phyloP scores from a whole-genome alignment of 2,113 vertebrate genomes.

The Calidris pygmaea region DNA sequence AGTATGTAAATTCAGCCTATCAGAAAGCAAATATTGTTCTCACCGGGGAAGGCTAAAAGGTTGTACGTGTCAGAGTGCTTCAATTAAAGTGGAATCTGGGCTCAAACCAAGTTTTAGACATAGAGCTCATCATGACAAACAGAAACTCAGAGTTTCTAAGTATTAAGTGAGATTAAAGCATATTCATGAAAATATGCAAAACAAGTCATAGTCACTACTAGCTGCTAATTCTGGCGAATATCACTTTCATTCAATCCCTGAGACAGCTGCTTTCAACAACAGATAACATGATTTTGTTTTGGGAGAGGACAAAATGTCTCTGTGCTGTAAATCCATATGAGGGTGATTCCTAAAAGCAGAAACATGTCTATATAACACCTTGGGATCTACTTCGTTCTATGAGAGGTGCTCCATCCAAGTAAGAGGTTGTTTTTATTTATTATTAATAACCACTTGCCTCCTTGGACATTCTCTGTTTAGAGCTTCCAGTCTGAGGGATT shows the following conservation, averaged over 20 bases:
- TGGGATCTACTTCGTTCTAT: not conserved
- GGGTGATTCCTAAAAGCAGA: slow-evolving; percentile 14
- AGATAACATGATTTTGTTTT: not conserved
- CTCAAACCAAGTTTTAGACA: not conserved
- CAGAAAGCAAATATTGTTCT: slow-evolving; percentile 80
- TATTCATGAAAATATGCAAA: slow-evolving; percentile 17
- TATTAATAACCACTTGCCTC: slow-evolving; percentile 36
- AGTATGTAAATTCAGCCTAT: slow-evolving; percentile 75
- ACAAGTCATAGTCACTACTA: not conserved
- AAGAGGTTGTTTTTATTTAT: slow-evolving; percentile 49
- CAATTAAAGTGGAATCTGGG: not conserved
- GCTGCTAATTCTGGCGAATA: slow-evolving; percentile 16
- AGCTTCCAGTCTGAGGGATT: not conserved
- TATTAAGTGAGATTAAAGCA: not conserved
- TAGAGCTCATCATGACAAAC: not conserved
- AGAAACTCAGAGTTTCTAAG: not conserved
- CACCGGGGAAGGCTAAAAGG: slow-evolving; percentile 53
- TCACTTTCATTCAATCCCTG: not conserved
- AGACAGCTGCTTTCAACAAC: not conserved
- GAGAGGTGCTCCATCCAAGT: not conserved
- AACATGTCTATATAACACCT: not conserved
- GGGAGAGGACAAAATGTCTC: not conserved
- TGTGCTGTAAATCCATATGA: not conserved
- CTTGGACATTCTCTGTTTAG: not conserved
- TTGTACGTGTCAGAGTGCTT: slow-evolving; percentile 44